Conservation (phyloP, 2,797 vertebrate species). For the Monodelphis domestica region DNA sequence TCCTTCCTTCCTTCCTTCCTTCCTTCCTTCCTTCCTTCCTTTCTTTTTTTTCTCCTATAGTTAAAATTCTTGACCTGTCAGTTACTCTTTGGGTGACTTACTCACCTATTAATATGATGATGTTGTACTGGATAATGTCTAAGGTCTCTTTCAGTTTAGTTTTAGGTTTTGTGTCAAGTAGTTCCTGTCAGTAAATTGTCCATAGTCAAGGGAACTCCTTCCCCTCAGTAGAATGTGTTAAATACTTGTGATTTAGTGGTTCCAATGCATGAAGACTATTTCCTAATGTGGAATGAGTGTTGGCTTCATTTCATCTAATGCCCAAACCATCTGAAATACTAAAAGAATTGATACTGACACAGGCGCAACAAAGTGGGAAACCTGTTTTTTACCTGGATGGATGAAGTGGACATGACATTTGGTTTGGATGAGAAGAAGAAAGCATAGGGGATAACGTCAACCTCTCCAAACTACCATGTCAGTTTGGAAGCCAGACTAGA, state of each 20-base stretch:
- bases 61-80: neutral
- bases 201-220: neutral
- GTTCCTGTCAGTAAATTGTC: neutral
- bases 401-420: neutral
- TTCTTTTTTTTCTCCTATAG: neutral
- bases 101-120: neutral
- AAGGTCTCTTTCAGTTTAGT: neutral
- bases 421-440: neutral
- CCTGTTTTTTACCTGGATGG: neutral
- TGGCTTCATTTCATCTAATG: neutral
- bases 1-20: no score
- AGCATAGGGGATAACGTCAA: neutral
- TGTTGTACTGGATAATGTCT: neutral
- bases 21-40: no score
- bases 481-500: constrained; percentile 35
- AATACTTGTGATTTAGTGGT: neutral
- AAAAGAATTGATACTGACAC: neutral
- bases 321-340: neutral
- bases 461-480: neutral
- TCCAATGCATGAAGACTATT: neutral
- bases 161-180: neutral
- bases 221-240: neutral
- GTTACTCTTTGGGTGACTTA: neutral
- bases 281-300: neutral
- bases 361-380: neutral